Conservation (phyloP, 2,113 vertebrate species). For the Silurus meridionalis region DNA sequence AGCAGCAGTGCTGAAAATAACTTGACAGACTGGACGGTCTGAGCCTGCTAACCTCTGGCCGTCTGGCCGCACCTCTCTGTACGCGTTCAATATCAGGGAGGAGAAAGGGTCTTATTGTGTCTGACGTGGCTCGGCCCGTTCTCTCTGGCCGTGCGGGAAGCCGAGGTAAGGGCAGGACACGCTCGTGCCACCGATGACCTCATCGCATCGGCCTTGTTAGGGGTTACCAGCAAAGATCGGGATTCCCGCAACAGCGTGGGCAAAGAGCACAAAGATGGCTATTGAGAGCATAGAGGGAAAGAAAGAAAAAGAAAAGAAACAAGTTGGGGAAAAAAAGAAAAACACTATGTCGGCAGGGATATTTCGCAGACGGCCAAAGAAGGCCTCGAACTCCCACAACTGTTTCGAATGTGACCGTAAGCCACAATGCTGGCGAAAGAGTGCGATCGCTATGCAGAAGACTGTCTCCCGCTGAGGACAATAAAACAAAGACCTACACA, state of each 20-base stretch:
- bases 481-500: constrained; percentile 44
- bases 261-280: constrained; percentile 70
- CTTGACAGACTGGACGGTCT: background rate
- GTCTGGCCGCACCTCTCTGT: constrained; percentile 48
- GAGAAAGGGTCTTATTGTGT: constrained; percentile 69
- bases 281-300: constrained; percentile 63
- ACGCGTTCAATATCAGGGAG: constrained; percentile 41
- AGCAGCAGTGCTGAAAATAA: constrained; percentile 30
- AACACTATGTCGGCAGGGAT: constrained; percentile 58
- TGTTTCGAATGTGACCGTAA: constrained; percentile 10
- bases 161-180: constrained; percentile 56
- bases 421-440: background rate
- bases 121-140: constrained; percentile 30
- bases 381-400: background rate
- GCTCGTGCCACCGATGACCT: constrained; percentile 70
- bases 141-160: constrained; percentile 30
- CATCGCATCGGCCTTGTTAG: constrained; percentile 64
- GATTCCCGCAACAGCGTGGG: constrained; percentile 70
- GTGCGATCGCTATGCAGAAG: constrained; percentile 7
- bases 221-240: constrained; percentile 71
- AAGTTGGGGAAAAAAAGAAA: constrained; percentile 41
- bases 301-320: constrained; percentile 53
- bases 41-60: constrained; percentile 33
- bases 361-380: constrained; percentile 56
- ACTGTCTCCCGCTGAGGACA: constrained; percentile 39